Evolutionary conservation across 2,113 vertebrate species (phyloP).

Genomic region (Cinclus mexicanus): DNA sequence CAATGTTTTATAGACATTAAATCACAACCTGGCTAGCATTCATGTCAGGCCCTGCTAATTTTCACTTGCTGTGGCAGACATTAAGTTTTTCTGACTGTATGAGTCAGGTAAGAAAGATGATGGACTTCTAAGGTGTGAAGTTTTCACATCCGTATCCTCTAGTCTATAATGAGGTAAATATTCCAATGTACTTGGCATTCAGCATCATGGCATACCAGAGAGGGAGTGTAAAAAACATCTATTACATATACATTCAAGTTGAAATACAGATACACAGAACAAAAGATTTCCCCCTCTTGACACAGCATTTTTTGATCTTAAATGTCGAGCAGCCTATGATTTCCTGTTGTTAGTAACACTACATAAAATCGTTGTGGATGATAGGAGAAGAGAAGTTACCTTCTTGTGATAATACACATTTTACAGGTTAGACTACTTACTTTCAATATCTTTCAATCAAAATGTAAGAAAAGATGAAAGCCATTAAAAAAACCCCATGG

Average conservation of each 20-base stretch:
- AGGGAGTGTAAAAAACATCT: background rate
- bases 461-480: background rate
- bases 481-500: background rate
- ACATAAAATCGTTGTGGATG: background rate
- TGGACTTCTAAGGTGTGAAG: background rate
- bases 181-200: background rate
- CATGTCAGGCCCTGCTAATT: background rate
- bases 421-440: background rate
- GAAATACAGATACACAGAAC: background rate
- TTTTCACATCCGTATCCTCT: background rate
- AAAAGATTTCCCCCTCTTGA: background rate
- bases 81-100: background rate
- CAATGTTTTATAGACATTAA: constrained; percentile 25
- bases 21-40: background rate
- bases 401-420: background rate
- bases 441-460: background rate
- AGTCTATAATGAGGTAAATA: background rate
- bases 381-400: background rate
- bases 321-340: background rate
- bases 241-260: background rate
- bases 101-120: constrained; percentile 2
- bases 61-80: background rate
- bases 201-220: background rate
- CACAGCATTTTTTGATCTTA: background rate
- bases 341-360: background rate